phyloP scores from a whole-genome alignment of 1,140 invertebrate genomes.

The Drosophila melanica region DNA sequence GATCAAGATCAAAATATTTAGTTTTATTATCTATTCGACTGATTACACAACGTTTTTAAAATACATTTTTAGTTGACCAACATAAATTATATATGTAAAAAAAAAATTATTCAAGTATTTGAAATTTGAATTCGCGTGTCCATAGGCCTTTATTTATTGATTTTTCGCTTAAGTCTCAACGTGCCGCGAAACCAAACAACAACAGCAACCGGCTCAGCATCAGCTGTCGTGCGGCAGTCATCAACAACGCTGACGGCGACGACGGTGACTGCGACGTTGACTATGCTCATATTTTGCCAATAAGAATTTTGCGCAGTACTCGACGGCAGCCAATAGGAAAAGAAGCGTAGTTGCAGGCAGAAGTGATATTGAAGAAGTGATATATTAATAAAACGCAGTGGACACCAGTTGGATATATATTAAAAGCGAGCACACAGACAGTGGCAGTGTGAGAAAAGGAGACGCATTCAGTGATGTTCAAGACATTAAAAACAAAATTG shows the following conservation, averaged over 20 bases:
- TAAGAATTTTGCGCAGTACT: constrained; percentile 66
- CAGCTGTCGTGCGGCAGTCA: constrained; percentile 10
- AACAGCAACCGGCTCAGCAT: constrained; percentile 24
- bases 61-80: background rate
- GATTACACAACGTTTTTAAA: constrained; percentile 1
- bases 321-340: constrained; percentile 51
- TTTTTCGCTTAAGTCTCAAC: constrained; percentile 1
- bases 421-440: background rate
- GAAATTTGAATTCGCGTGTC: background rate
- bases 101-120: background rate
- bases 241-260: background rate
- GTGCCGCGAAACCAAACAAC: background rate
- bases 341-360: constrained; percentile 39
- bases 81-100: too few species aligned
- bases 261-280: background rate
- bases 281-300: constrained; percentile 48
- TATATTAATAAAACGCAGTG: constrained; percentile 16
- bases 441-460: background rate
- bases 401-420: background rate
- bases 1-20: background rate
- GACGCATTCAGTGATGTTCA: constrained; percentile 38
- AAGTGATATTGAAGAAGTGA: background rate
- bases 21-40: background rate
- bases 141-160: constrained; percentile 5
- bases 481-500: constrained; percentile 55